Evolutionary conservation across 2,888 invertebrate genomes (phyloP), one percentile per base, ranked within the genome.

Genomic region (Gryllus longicercus): DNA sequence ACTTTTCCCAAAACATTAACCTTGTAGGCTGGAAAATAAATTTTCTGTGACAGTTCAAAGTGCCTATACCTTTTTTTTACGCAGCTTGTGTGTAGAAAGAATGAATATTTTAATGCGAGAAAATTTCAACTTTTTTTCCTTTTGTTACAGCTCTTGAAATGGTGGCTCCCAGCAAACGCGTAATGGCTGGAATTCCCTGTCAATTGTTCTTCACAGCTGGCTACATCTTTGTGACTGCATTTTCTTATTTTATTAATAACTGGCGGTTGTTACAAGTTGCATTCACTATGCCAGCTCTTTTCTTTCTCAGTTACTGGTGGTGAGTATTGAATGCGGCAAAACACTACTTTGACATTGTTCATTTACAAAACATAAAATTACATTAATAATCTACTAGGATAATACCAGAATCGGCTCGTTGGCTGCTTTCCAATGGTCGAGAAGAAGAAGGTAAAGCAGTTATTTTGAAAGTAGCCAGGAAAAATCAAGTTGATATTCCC

Each of bases 151-250:
- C 90, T 79, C 86, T 91, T 84, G 93, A 93, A 87, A 92, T 92
- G 92, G 93, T 93, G 12, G 93, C 93, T 12, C 92, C 93, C 1
- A 88, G 88, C 77, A 91, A 91, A 84, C 89, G 93, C 75, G 87
- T 92, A 78, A 88, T 92, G 79, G 93, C 93, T 3, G 93, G 94
- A 10, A 92, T 93, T 25, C 90, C 92, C 12, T 91, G 91, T 82
- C 93, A 93, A 87, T 91, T 92, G 88, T 94, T 94, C 86, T 94
- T 94, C 86, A 93, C 93, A 0, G 83, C 90, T 50, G 94, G 94
- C 11, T 93, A 91, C 84, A 90, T 94, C 87, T 86, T 93, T 82
- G 91, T 91, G 2, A 92, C 92, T 0, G 89, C 87, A 0, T 91
- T 93, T 84, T 93, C 92, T 1, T 92, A 92, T 85, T 89, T 89